These are phyloP conservation scores for Dinothrombium tinctorium DNA, from an alignment of 1,140 invertebrate genomes.

Conservation along the genomic window DNA sequence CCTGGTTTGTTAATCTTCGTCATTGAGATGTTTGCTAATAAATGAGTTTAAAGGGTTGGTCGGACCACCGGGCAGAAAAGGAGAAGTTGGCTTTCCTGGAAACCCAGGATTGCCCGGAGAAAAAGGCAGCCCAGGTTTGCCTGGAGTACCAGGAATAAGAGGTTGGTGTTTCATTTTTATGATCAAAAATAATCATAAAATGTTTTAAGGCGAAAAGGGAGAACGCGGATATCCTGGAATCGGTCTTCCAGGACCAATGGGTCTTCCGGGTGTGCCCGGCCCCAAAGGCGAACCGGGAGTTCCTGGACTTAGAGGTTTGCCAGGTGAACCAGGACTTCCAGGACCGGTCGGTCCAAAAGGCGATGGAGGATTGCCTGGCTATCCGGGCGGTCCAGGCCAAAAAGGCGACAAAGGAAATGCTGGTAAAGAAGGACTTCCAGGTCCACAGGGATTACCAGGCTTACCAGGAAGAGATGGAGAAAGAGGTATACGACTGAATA, in stretches of 20 bases:
- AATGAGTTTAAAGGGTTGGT: too few relatives aligned
- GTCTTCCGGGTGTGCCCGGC: background rate
- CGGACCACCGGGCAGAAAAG: too few relatives aligned
- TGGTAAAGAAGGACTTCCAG: conserved; percentile 25
- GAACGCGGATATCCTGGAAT: background rate
- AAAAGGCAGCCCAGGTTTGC: too few relatives aligned
- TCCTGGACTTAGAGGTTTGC: background rate
- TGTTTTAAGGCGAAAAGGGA: background rate
- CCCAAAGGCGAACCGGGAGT: background rate
- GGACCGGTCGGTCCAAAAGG: conserved; percentile 23
- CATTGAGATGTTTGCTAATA: too few relatives aligned
- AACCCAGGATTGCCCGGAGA: too few relatives aligned
- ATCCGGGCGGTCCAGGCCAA: background rate
- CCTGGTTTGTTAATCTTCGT: too few relatives aligned
- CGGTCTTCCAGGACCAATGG: background rate
- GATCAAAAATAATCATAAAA: too few relatives aligned
- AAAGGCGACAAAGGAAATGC: conserved; percentile 30
- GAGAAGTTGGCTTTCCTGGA: too few relatives aligned
- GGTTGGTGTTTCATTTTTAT: too few relatives aligned
- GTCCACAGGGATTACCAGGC: conserved; percentile 6
- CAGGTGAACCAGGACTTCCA: background rate
- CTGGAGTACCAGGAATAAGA: too few relatives aligned
- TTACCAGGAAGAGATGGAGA: conserved; percentile 32
- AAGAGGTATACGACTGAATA: too few relatives aligned
- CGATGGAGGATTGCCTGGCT: too few relatives aligned